Evolutionary conservation across 2,113 vertebrate genomes (phyloP), one percentile per base, ranked within the genome.

Genomic region (Lamprotornis superbus): DNA sequence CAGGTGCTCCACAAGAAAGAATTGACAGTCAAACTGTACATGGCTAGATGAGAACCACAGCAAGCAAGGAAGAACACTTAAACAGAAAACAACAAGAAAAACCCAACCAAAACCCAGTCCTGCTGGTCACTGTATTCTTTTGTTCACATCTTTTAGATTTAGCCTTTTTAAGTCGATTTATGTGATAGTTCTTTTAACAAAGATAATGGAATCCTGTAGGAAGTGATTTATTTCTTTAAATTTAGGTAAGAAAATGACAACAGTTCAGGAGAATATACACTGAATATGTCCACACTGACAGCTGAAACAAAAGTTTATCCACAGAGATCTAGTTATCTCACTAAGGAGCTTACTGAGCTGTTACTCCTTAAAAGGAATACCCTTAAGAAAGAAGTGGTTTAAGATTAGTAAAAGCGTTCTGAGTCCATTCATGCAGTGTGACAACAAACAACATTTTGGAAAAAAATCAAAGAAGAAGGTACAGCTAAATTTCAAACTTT

Each of bases 361-460:
- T 30, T 50, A 75, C 20, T 85, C 76, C 67, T 94, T 87, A 85
- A 85, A 90, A 93, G 83, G 65, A 93, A 83, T 71, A 55, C 31
- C 23, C 23, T 76, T 74, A n/a, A 33, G 14, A 2, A 71, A 79
- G 30, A 10, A 76, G 52, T 30, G 37, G 53, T 60, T 92, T 83
- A 91, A 63, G 90, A 87, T 47, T 10, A 87, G 65, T 57, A 74
- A 12, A 77, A 28, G 64, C 60, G 52, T 65, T 87, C 30, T n/a
- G 83, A 86, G 61, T 87, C 23, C 17, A 65, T 35, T 56, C 23
- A 82, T 10, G 35, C 56, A 74, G 31, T 1, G 1, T 71, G 64
- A 71, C 68, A 77, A 61, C 76, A 76, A 71, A 67, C 12, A 37
- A 12, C 15, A 28, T 52, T 78, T 74, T 64, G 21, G 39, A 90